These are phyloP conservation scores for Poecilia velifera DNA, from an alignment of 2,797 vertebrate species.

Conservation along the genomic window DNA sequence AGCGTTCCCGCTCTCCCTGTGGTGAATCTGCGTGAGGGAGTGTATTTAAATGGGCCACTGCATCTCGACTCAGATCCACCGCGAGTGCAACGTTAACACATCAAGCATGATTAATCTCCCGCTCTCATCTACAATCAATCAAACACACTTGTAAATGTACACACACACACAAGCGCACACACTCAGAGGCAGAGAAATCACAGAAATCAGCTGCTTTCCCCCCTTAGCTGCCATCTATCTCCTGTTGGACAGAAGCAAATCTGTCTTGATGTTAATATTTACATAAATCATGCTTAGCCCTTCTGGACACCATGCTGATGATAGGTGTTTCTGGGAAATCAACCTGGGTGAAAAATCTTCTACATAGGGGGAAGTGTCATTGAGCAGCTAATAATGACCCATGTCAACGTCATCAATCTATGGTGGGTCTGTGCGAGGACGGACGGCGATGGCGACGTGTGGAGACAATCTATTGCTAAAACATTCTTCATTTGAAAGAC, in stretches of 20 bases:
- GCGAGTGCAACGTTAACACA: slow-evolving; percentile 77
- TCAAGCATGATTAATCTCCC: slow-evolving; percentile 83
- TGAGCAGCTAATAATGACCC: slow-evolving; percentile 74
- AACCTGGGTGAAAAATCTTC: slow-evolving; percentile 64
- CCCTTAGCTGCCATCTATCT: slow-evolving; percentile 79
- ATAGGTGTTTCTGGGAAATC: slow-evolving; percentile 70
- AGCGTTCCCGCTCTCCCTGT: slow-evolving; percentile 16
- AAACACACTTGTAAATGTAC: slow-evolving; percentile 54
- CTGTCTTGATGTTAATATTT: slow-evolving; percentile 81
- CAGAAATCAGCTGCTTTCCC: slow-evolving; percentile 83
- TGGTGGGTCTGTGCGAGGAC: slow-evolving; percentile 26
- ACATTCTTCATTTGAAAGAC: slow-evolving; percentile 12
- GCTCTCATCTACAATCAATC: slow-evolving; percentile 82
- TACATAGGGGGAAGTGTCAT: slow-evolving; percentile 63
- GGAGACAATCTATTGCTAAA: slow-evolving; percentile 20
- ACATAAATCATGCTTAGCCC: slow-evolving; percentile 83
- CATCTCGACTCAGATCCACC: slow-evolving; percentile 76
- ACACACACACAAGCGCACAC: slow-evolving; percentile 21
- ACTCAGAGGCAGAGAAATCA: slow-evolving; percentile 70
- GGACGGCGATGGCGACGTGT: not conserved
- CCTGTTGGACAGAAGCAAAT: slow-evolving; percentile 74
- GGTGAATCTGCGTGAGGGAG: slow-evolving; percentile 46
- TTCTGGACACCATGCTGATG: slow-evolving; percentile 75
- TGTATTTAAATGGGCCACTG: slow-evolving; percentile 77
- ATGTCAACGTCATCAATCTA: slow-evolving; percentile 72